Conservation (phyloP, 2,888 invertebrate genomes). For the Orgyia antiqua region DNA sequence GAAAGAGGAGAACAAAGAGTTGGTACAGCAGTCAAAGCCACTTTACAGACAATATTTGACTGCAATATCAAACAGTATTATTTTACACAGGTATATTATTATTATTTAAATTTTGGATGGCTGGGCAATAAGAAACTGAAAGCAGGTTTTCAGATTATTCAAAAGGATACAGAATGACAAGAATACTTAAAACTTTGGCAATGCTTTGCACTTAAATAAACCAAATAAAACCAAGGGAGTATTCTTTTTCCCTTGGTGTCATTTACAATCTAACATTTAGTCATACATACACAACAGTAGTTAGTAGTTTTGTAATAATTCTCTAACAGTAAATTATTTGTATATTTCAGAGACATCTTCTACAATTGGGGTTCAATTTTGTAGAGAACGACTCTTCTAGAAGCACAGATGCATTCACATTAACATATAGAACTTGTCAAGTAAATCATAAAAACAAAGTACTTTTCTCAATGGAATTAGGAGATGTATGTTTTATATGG, state of each 20-base stretch:
- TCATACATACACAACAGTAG: too few species aligned
- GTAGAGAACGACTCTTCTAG: constrained; percentile 49
- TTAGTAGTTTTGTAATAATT: too few species aligned
- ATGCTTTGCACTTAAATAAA: too few species aligned
- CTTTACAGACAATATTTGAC: constrained; percentile 62
- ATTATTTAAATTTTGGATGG: too few species aligned
- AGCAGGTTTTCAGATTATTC: too few species aligned
- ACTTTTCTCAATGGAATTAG: constrained; percentile 51
- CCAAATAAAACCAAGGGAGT: neutral
- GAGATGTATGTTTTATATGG: constrained; percentile 57
- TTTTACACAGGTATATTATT: constrained; percentile 56
- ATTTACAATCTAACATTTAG: too few species aligned
- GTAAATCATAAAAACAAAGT: constrained; percentile 50
- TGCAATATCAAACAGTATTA: constrained; percentile 57
- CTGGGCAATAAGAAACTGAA: too few species aligned
- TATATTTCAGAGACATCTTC: constrained; percentile 50
- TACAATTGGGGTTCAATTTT: constrained; percentile 57
- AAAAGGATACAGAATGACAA: too few species aligned
- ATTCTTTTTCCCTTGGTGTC: too few species aligned
- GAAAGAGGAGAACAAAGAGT: constrained; percentile 60
- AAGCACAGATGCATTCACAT: constrained; percentile 45
- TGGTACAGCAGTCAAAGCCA: constrained; percentile 47
- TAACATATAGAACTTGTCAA: constrained; percentile 49
- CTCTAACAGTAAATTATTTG: too few species aligned
- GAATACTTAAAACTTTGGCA: too few species aligned